phyloP scores from a whole-genome alignment of 2,113 vertebrate species.

The Eretmochelys imbricata region DNA sequence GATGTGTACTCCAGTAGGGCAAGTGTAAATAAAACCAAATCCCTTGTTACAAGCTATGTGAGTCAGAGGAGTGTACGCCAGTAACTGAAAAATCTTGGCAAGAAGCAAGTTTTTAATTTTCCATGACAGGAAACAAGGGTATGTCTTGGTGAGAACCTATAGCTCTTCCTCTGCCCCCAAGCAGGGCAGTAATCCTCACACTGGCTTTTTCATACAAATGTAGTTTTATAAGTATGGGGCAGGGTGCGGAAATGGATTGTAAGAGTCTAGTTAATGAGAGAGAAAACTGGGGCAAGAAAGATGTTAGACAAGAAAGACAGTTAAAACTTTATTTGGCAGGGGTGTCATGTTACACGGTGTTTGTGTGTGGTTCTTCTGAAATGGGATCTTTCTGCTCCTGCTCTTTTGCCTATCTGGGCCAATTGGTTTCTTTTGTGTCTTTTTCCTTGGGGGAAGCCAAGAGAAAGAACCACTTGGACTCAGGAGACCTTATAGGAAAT shows the following conservation, averaged over 20 bases:
- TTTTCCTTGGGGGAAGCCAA: background rate
- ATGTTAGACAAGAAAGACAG: background rate
- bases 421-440: background rate
- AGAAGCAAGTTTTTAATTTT: conserved; percentile 20
- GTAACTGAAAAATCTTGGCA: background rate
- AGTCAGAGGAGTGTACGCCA: background rate
- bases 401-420: accelerated
- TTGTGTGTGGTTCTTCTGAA: background rate
- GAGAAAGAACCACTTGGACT: background rate
- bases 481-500: background rate
- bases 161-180: background rate
- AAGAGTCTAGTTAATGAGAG: background rate
- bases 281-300: background rate
- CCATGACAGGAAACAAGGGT: background rate
- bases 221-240: background rate
- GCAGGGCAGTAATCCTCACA: background rate
- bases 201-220: background rate
- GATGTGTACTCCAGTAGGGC: accelerated
- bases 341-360: accelerated
- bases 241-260: background rate
- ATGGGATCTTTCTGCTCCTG: background rate
- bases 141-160: conserved; percentile 2
- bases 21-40: accelerated
- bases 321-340: background rate
- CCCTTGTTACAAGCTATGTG: background rate